phyloP scores from a whole-genome alignment of 2,888 invertebrate species.

The Parnassius apollo region DNA sequence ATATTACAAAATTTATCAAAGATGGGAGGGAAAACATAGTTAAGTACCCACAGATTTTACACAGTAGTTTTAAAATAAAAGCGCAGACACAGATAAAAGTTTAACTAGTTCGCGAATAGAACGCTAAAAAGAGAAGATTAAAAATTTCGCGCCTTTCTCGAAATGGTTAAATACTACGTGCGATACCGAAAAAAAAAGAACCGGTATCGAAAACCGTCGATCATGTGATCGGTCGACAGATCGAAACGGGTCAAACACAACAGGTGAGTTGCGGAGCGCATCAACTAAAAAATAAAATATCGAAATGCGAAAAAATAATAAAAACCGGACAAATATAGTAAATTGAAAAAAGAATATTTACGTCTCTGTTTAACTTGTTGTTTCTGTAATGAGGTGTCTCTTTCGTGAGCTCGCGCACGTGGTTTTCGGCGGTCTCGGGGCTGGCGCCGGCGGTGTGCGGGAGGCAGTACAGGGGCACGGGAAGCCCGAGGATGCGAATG shows the following conservation, averaged over 20 bases:
- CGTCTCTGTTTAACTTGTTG: slow-evolving; percentile 46
- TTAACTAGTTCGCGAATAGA: slow-evolving; percentile 22
- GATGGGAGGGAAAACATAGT: no score
- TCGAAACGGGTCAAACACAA: slow-evolving; percentile 80
- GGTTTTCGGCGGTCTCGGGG: slow-evolving; percentile 56
- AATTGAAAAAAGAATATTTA: slow-evolving; percentile 74
- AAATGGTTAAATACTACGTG: slow-evolving; percentile 41
- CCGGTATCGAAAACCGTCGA: slow-evolving; percentile 64
- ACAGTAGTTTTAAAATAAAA: no score
- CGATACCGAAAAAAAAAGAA: slow-evolving; percentile 44
- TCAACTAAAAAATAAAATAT: slow-evolving; percentile 82
- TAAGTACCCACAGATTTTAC: no score
- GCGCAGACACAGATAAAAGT: no score
- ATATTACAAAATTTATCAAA: no score
- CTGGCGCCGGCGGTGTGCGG: slow-evolving; percentile 35
- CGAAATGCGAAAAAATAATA: slow-evolving; percentile 81
- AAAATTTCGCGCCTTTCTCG: slow-evolving; percentile 31
- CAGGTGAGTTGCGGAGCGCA: slow-evolving; percentile 78
- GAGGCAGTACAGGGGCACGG: slow-evolving; percentile 49
- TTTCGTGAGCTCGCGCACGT: slow-evolving; percentile 71
- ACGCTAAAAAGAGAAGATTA: slow-evolving; percentile 28
- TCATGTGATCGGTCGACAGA: slow-evolving; percentile 74
- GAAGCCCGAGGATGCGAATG: slow-evolving; percentile 42
- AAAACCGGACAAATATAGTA: slow-evolving; percentile 78
- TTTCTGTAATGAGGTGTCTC: slow-evolving; percentile 45